These are phyloP conservation scores for Tetragonisca angustula DNA, from an alignment of 2,888 invertebrate species.

Conservation along the genomic window DNA sequence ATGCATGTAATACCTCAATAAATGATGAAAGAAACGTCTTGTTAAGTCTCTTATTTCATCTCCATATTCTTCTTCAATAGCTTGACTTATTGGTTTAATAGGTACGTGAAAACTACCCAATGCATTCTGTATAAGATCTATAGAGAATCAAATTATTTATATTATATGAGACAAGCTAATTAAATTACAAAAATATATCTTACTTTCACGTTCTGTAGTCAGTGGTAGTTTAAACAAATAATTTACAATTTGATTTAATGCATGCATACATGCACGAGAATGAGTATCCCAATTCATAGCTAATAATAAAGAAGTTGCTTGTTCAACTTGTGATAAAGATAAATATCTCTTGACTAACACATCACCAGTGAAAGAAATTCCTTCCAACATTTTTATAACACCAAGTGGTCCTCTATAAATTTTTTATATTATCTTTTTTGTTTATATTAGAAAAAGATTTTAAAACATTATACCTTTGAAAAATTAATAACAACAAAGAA, in stretches of 20 bases:
- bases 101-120: conserved; percentile 93
- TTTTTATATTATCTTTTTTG: conserved; percentile 26
- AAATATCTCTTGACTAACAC: conserved; percentile 88
- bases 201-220: conserved; percentile 87
- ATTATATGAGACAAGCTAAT: background rate
- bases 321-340: conserved; percentile 87
- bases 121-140: conserved; percentile 88
- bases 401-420: conserved; percentile 86
- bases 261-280: conserved; percentile 90
- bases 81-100: conserved; percentile 87
- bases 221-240: conserved; percentile 87
- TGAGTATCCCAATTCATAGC: conserved; percentile 92
- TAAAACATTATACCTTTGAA: conserved; percentile 85
- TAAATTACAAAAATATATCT: conserved; percentile 39
- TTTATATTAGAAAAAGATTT: conserved; percentile 3
- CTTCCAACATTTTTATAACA: conserved; percentile 85
- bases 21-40: conserved; percentile 93
- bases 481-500: conserved; percentile 86
- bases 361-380: conserved; percentile 86
- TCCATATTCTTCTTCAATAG: conserved; percentile 90
- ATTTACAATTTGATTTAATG: conserved; percentile 90
- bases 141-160: conserved; percentile 47
- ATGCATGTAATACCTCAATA: conserved; percentile 88
- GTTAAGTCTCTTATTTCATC: conserved; percentile 93
- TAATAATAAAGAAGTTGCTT: conserved; percentile 88